phyloP scores from a whole-genome alignment of 2,888 invertebrate species.

The Sphaeridia pumilis region DNA sequence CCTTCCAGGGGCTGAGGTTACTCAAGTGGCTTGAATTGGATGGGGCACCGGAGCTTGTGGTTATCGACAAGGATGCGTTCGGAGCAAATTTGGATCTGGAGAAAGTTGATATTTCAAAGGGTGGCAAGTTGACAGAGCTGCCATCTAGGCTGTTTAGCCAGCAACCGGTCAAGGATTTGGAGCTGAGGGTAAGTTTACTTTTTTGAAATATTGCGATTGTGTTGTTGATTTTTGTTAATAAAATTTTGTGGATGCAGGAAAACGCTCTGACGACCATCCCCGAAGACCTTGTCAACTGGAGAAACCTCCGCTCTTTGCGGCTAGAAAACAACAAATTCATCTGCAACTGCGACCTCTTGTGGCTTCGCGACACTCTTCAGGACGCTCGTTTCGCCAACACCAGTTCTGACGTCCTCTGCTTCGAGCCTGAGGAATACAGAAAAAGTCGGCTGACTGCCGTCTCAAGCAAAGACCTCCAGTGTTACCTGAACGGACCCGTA shows the following conservation, averaged over 20 bases:
- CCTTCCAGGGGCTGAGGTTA: slow-evolving; percentile 62
- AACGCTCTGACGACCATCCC: slow-evolving; percentile 62
- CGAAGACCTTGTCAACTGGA: slow-evolving; percentile 69
- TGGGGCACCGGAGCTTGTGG: slow-evolving; percentile 59
- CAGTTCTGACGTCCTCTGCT: slow-evolving; percentile 51
- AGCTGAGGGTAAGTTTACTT: slow-evolving; percentile 43
- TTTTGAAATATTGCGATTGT: not conserved
- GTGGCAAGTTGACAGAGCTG: slow-evolving; percentile 58
- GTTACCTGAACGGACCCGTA: slow-evolving; percentile 60
- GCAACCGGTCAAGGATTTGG: slow-evolving; percentile 61
- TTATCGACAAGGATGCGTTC: slow-evolving; percentile 65
- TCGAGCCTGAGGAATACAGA: slow-evolving; percentile 58
- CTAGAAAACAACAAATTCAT: slow-evolving; percentile 69
- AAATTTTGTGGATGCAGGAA: slow-evolving; percentile 43
- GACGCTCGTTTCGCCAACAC: slow-evolving; percentile 25
- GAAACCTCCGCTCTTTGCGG: slow-evolving; percentile 61
- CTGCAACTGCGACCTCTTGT: slow-evolving; percentile 67
- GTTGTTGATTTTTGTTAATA: not conserved
- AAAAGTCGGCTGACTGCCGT: slow-evolving; percentile 51
- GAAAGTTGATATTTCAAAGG: slow-evolving; percentile 60
- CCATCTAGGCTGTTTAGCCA: slow-evolving; percentile 67
- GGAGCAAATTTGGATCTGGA: slow-evolving; percentile 70
- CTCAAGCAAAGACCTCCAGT: slow-evolving; percentile 65
- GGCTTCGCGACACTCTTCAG: slow-evolving; percentile 55
- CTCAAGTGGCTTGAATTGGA: slow-evolving; percentile 64